A percentile compares a stretch with the other conserved stretches of the same genome.
Evolutionary conservation across 2,888 invertebrate species (phyloP).

Genomic region (Heliconius cydno): DNA sequence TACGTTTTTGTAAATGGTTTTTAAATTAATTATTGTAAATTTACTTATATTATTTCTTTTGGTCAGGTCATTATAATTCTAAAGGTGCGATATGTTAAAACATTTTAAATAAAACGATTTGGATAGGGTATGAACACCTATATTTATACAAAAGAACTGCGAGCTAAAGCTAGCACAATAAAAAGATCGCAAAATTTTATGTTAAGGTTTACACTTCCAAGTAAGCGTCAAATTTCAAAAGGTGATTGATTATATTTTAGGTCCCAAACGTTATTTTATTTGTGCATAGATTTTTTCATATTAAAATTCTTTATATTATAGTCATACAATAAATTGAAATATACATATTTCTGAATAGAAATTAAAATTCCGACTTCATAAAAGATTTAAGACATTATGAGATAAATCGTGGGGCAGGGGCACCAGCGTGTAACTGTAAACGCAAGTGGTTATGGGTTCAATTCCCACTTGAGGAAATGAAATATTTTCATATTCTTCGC

Average conservation of each 20-base stretch:
- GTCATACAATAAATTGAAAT: neutral
- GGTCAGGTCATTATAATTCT: too few relatives aligned
- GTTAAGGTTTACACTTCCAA: conserved; percentile 25
- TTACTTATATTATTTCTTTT: too few relatives aligned
- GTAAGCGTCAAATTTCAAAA: conserved; percentile 28
- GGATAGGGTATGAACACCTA: neutral
- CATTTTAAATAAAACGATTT: too few relatives aligned
- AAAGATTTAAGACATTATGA: neutral
- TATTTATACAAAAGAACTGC: neutral
- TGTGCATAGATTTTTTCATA: conserved; percentile 2
- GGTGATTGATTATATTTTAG: conserved; percentile 26
- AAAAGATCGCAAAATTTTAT: conserved; percentile 16
- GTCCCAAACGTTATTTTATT: conserved; percentile 5
- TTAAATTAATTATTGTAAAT: too few relatives aligned
- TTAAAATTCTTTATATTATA: neutral
- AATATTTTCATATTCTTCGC: too few relatives aligned
- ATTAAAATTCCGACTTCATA: neutral
- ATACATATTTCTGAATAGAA: neutral
- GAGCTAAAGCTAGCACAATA: neutral
- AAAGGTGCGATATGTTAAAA: too few relatives aligned
- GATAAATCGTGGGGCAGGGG: too few relatives aligned
- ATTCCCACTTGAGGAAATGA: too few relatives aligned
- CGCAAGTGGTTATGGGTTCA: too few relatives aligned
- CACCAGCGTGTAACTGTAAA: too few relatives aligned
- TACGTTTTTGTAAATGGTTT: too few relatives aligned